Base-by-base conservation (phyloP, 2,797 vertebrate species). In the Manis javanica region DNA sequence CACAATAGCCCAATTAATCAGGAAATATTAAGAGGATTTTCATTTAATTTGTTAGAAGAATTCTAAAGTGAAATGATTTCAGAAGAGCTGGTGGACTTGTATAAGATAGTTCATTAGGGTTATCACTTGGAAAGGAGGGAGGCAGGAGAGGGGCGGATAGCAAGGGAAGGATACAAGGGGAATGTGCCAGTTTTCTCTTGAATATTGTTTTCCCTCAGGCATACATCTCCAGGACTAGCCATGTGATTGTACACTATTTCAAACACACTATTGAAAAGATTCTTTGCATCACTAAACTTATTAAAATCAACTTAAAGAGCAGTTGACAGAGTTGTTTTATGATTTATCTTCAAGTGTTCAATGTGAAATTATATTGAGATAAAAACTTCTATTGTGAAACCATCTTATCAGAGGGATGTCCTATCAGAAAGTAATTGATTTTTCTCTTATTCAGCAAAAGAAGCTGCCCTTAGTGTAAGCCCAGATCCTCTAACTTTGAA, bases 11-110 rank as follows among this genome's bases (percentile, higher is more conserved):
- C 42, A 96, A 90, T 83, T 88, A 96, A 95, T 68, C 26, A 90
- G 14, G 23, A 88, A 91, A 31, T 88, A 89, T 77, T 95, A 82
- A 75, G 29, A 87, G 8, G 34, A 82, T 71, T 96, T 91, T 77
- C 8, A 34, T 57, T 93, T 72, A 72, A 77, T 77, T 95, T 95
- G 9, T 94, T 90, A 61, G 37, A 34, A 94, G 31, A 91, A 87
- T 87, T 93, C 6, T 85, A 72, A 90, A 94, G 24, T 8, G 39
- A 74, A 86, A 24, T 77, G 37, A 77, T 46, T 92, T 93, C 42
- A 84, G 68, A 77, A 83, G 53, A 91, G 29, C 49, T 59, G 23
- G 69, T 90, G 24, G 21, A 16, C 29, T 90, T 82, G 9, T 24
- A 13, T n/a, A 61, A 57, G 5, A 61, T 24, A 53, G 18, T 66